Conservation (phyloP, 2,113 vertebrate genomes). For the Motacilla tschutschensis region DNA sequence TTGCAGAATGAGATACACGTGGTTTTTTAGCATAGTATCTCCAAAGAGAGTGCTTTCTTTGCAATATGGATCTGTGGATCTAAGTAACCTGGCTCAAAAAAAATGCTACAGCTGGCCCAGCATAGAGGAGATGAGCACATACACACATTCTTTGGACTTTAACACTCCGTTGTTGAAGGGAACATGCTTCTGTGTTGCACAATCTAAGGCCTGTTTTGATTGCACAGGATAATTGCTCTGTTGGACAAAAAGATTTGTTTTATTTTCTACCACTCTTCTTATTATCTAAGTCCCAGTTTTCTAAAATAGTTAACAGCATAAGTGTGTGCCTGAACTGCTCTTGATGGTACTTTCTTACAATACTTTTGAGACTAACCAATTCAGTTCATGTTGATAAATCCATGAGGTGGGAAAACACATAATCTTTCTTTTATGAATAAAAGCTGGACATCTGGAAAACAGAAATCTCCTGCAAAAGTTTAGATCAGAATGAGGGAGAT, state of each 20-base stretch:
- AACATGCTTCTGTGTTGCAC: background rate
- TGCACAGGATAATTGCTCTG: background rate
- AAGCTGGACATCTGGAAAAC: background rate
- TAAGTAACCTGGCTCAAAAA: background rate
- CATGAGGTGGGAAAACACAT: background rate
- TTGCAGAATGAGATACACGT: background rate
- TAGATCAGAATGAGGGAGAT: background rate
- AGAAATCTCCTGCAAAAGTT: background rate
- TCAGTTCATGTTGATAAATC: slow-evolving; percentile 10
- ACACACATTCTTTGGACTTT: background rate
- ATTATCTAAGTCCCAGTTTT: background rate
- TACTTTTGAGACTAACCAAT: slow-evolving; percentile 46
- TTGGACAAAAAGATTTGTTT: background rate
- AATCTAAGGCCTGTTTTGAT: background rate
- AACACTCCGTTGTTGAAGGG: background rate
- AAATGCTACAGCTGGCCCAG: background rate
- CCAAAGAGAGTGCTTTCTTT: background rate
- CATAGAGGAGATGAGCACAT: background rate
- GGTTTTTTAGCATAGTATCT: background rate
- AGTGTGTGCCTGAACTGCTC: background rate
- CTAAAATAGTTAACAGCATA: background rate
- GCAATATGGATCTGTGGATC: background rate
- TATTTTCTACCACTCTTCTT: background rate
- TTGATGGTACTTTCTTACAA: slow-evolving; percentile 18
- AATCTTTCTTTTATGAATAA: background rate